Conservation (phyloP, 2,888 invertebrate species). For the Coelopa pilipes region DNA sequence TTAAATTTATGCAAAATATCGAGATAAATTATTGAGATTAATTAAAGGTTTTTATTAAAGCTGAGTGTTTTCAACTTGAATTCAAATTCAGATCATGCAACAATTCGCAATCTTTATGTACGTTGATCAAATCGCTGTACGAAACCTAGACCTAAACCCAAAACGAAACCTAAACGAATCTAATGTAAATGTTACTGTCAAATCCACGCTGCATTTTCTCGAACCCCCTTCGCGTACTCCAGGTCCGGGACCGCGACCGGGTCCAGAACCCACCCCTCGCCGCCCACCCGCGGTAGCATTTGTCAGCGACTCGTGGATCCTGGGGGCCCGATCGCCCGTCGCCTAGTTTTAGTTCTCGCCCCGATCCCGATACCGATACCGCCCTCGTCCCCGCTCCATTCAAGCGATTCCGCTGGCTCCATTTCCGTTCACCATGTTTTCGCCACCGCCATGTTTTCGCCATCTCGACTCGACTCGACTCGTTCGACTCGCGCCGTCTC, state of each 20-base stretch:
- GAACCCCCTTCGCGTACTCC: background rate
- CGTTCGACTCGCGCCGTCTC: no score
- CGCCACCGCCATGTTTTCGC: background rate
- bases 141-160: constrained; percentile 4
- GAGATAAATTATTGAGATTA: constrained; percentile 23
- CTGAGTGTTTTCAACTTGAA: constrained; percentile 22
- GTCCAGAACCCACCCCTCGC: no score
- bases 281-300: no score
- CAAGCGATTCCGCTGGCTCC: background rate
- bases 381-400: no score
- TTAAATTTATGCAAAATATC: constrained; percentile 38
- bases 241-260: no score
- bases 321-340: no score
- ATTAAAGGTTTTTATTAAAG: constrained; percentile 26
- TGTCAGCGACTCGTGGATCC: no score
- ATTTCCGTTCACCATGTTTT: background rate
- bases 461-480: no score
- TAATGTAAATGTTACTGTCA: constrained; percentile 1
- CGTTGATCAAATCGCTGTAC: background rate
- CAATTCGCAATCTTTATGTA: no score
- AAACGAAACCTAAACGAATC: background rate
- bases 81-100: background rate
- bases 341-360: no score
- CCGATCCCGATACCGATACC: no score
- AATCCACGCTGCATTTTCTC: constrained; percentile 21